phyloP scores from a whole-genome alignment of 2,888 invertebrate genomes.

The Epinotia nisella region DNA sequence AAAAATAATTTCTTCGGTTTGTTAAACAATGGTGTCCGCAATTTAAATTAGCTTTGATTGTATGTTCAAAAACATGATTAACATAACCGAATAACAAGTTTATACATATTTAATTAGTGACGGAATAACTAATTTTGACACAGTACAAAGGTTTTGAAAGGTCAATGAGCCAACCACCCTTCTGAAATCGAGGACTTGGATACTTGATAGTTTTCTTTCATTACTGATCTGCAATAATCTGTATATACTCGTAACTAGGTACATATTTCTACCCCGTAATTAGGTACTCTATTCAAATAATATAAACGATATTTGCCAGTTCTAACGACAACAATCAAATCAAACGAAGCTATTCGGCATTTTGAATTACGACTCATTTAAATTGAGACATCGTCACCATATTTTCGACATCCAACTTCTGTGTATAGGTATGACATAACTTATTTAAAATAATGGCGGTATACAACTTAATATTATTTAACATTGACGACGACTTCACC shows the following conservation, averaged over 20 bases:
- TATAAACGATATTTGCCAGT: background rate
- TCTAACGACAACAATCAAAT: background rate
- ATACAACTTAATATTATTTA: background rate
- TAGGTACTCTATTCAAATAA: background rate
- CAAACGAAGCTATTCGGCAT: background rate
- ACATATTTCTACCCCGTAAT: background rate
- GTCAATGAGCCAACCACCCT: slow-evolving; percentile 56
- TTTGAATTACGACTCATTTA: background rate
- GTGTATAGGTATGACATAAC: no score
- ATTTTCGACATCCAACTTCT: background rate
- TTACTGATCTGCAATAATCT: background rate
- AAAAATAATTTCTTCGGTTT: slow-evolving; percentile 25
- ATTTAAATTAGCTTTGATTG: slow-evolving; percentile 54
- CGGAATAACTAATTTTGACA: slow-evolving; percentile 64
- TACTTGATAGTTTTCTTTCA: background rate
- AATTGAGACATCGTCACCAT: background rate
- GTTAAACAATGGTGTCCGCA: slow-evolving; percentile 45
- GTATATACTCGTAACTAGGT: background rate
- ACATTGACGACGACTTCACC: background rate
- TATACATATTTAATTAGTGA: slow-evolving; percentile 63
- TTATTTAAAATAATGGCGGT: no score
- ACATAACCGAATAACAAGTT: slow-evolving; percentile 58
- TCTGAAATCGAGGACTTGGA: background rate
- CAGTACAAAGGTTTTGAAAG: slow-evolving; percentile 58
- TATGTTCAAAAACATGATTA: slow-evolving; percentile 52